Conservation (phyloP, 1,140 invertebrate genomes). For the Ladona fulva region DNA sequence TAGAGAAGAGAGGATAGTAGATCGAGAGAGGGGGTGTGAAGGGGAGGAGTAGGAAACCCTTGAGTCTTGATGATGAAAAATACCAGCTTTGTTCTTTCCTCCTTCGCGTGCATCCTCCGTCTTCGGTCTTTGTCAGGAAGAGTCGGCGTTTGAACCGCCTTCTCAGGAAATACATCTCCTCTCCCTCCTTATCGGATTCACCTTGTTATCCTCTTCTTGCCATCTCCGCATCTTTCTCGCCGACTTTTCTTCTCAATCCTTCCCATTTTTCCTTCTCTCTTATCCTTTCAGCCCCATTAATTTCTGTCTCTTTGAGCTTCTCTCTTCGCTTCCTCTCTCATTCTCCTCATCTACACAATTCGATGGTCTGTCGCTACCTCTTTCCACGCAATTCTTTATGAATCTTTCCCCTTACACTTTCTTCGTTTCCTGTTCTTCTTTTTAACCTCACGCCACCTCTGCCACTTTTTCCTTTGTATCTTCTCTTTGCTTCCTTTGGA, state of each 20-base stretch:
- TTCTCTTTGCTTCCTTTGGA: too few relatives aligned
- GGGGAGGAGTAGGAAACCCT: too few relatives aligned
- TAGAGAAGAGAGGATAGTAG: neutral
- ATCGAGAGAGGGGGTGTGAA: neutral
- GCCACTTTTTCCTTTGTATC: too few relatives aligned
- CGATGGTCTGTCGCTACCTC: too few relatives aligned
- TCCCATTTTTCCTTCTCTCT: neutral
- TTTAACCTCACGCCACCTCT: too few relatives aligned
- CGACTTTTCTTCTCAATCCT: neutral
- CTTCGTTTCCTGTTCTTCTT: too few relatives aligned
- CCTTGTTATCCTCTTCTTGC: neutral
- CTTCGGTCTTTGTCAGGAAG: neutral
- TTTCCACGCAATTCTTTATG: too few relatives aligned
- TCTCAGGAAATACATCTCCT: neutral
- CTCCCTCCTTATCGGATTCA: neutral
- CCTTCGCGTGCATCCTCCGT: neutral
- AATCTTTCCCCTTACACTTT: too few relatives aligned
- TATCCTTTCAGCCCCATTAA: neutral
- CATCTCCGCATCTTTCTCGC: neutral
- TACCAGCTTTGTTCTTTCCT: neutral
- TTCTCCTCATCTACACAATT: too few relatives aligned
- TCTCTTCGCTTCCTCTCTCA: too few relatives aligned
- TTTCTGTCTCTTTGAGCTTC: neutral
- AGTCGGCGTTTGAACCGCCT: neutral
- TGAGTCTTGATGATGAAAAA: slow-evolving; percentile 5